Conservation (phyloP, 2,113 vertebrate genomes). For the Megalops atlanticus region DNA sequence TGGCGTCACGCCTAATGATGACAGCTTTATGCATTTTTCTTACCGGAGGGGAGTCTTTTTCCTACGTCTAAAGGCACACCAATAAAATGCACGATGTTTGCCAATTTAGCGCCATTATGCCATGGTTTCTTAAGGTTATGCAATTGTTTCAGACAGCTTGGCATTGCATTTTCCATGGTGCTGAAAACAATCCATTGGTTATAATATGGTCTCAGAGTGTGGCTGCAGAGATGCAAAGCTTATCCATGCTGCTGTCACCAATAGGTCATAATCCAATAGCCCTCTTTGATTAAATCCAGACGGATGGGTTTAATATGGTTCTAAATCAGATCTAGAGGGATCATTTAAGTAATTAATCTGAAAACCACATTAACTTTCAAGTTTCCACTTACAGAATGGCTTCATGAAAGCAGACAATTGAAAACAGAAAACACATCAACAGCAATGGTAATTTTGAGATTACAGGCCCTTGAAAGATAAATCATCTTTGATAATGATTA, state of each 20-base stretch:
- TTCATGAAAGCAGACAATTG: too few species aligned
- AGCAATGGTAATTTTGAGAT: too few species aligned
- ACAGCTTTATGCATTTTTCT: constrained; percentile 1
- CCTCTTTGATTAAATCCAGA: background rate
- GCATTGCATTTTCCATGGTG: background rate
- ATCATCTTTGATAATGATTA: too few species aligned
- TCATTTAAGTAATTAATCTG: too few species aligned
- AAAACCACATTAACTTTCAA: too few species aligned
- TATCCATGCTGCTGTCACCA: background rate
- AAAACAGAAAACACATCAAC: too few species aligned
- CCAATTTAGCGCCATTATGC: background rate
- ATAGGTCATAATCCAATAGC: background rate
- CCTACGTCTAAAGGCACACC: background rate
- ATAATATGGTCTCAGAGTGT: too few species aligned
- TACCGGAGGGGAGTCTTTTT: background rate
- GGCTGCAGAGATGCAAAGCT: too few species aligned
- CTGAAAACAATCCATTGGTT: background rate
- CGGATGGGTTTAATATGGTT: too few species aligned
- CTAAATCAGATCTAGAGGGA: too few species aligned
- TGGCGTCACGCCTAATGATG: background rate
- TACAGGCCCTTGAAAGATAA: too few species aligned
- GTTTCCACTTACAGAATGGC: too few species aligned
- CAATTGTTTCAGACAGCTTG: background rate
- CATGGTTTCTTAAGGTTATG: background rate
- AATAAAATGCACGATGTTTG: background rate